Percentiles rank a stretch among this genome's conserved stretches.
Evolutionary conservation across 2,113 vertebrate genomes (phyloP).

Genomic region (Aldabrachelys gigantea): DNA sequence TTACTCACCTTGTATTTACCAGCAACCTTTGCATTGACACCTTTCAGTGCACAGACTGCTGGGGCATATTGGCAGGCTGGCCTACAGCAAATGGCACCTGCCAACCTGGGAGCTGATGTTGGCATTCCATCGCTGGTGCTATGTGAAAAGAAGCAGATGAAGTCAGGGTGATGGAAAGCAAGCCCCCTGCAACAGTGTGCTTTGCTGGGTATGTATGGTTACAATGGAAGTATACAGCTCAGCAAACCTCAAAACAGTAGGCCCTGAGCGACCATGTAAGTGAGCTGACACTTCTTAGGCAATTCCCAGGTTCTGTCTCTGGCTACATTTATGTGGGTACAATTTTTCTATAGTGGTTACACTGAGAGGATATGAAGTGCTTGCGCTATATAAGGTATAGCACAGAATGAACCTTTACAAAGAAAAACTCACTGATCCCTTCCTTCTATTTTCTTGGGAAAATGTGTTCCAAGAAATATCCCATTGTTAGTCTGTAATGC

Average conservation of each 20-base stretch:
- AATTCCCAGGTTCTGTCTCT: neutral
- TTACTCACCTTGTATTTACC: neutral
- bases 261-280: fast-evolving
- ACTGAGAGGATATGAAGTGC: neutral
- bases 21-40: neutral
- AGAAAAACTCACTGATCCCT: neutral
- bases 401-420: neutral
- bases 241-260: neutral
- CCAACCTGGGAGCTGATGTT: neutral
- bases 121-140: fast-evolving
- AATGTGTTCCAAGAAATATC: neutral
- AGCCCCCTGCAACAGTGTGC: neutral
- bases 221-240: fast-evolving
- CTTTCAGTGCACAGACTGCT: neutral
- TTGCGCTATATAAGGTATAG: fast-evolving
- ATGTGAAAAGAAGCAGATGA: neutral
- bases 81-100: fast-evolving
- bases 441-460: neutral
- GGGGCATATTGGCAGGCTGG: fast-evolving
- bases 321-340: fast-evolving
- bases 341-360: fast-evolving
- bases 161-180: neutral
- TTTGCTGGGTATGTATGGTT: neutral
- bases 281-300: neutral
- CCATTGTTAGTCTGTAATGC: neutral